Evolutionary conservation across 2,113 vertebrate species (phyloP), one percentile per base, ranked within the genome.

Genomic region (Pteropus alecto): DNA sequence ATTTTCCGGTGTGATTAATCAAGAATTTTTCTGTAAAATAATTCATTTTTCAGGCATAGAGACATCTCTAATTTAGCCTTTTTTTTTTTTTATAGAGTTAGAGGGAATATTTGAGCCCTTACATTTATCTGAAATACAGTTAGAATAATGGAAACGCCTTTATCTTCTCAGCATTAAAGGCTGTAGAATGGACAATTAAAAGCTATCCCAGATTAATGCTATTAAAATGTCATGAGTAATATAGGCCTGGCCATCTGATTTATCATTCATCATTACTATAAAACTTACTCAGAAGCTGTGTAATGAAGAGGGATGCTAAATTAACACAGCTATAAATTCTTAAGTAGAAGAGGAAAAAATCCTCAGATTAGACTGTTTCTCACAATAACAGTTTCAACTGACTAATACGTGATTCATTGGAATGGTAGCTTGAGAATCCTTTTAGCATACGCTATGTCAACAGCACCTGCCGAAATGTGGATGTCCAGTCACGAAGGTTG

Each of bases 111-210:
- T 85, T 92, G 74, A 94, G 78, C 76, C 65, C 70, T 46, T 96
- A 95, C 67, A 95, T 96, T 97, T 96, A 96, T 86, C 91, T 96
- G 97, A 98, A 98, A 97, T 97, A 96, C 78, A 97, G 93, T 97
- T 96, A 94, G 60, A 98, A 95, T 96, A 97, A 97, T 96, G 94
- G 89, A 96, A 97, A 96, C 54, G 93, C 83, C 93, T 97, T 97
- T 94, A 92, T 97, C 93, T 97, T 95, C 51, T 65, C 94, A 97
- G 77, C 82, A 90, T 90, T 97, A 96, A 98, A 96, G 63, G 91
- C 86, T 93, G 11, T 93, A 94, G 91, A 96, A 97, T 89, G 70
- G 87, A 98, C 94, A 97, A 96, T 97, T 98, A 98, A 97, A 96
- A 96, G 78, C 96, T 91, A 89, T 76, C 83, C 83, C 28, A 97